These are phyloP conservation scores for Centropus bengalensis DNA, from an alignment of 2,113 vertebrate species.

Conservation along the genomic window DNA sequence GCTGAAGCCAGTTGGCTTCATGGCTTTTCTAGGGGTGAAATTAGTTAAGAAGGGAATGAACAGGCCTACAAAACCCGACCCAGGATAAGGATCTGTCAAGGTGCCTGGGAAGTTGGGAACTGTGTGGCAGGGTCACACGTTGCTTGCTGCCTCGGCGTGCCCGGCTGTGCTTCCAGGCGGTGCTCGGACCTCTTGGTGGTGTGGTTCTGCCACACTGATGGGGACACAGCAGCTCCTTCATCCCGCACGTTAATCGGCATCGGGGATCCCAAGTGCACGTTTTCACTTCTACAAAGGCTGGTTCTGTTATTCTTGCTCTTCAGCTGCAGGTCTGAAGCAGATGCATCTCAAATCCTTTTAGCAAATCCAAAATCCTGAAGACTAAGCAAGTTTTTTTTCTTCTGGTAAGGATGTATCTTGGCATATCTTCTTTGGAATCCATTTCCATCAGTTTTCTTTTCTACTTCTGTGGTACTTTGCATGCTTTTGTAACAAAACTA, in stretches of 20 bases:
- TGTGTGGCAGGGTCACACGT: fast-evolving
- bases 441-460: not conserved
- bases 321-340: not conserved
- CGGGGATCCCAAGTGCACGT: too few relatives aligned
- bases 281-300: not conserved
- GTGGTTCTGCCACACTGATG: too few relatives aligned
- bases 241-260: too few relatives aligned
- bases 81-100: not conserved
- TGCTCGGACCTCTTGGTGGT: not conserved
- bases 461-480: not conserved
- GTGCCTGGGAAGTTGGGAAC: not conserved
- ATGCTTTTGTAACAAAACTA: not conserved
- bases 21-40: not conserved
- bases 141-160: too few relatives aligned
- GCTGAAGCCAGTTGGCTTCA: not conserved
- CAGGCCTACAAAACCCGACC: not conserved
- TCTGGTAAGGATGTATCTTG: not conserved
- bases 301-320: not conserved
- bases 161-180: not conserved
- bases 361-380: not conserved
- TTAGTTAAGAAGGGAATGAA: not conserved
- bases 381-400: not conserved
- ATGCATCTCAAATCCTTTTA: not conserved
- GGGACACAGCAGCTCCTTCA: not conserved
- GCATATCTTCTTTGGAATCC: not conserved